Base-by-base conservation (phyloP, 2,888 invertebrate genomes). In the Tetragnatha montana region DNA sequence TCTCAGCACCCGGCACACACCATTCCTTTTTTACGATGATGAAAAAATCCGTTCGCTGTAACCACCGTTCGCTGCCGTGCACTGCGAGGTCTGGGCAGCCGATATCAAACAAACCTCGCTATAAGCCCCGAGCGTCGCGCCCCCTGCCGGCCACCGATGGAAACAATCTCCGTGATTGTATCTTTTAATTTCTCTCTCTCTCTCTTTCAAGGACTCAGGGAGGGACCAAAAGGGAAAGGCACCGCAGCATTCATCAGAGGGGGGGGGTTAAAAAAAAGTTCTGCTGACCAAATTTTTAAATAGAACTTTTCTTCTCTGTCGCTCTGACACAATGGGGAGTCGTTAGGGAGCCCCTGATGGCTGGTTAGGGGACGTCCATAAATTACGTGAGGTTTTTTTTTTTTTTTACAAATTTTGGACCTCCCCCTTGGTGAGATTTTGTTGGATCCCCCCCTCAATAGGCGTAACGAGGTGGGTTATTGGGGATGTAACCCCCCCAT, bases 281-380 rank as follows among this genome's bases (percentile, higher is more conserved):
- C 70, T 81, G 85, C 89, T 89, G 89, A 89, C 89, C 89, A 89
- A 89, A 89, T 81, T 89, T 89, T 89, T 89, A 89, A 89, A 89
- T 89, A 89, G 89, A 89, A 89, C 71, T 17, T 82, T 73, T 49
- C 35, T 73, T 49, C 35, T 75, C 22, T 75, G 50, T 74, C 19
- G n/a, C 68, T 73, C 75, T 74, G 60, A 75, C 85, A 86, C 86
- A 86, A 88, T 88, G 81, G 82, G 78, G 82, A 69, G 74, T 69
- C 75, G 84, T 70, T 75, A 75, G 75, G 78, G 35, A 35, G 35
- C 1, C 35, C 35, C 35, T 35, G n/a, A 78, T 50, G 80, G 21
- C 14, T 74, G 68, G 80, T 86, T 80, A 86, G 73, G 50, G 74
- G n/a, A n/a, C n/a, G n/a, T n/a, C n/a, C n/a, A n/a, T n/a, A n/a